Evolutionary conservation across 2,888 invertebrate species (phyloP), one percentile per base, ranked within the genome.

Genomic region (Hyposoter dolosus): DNA sequence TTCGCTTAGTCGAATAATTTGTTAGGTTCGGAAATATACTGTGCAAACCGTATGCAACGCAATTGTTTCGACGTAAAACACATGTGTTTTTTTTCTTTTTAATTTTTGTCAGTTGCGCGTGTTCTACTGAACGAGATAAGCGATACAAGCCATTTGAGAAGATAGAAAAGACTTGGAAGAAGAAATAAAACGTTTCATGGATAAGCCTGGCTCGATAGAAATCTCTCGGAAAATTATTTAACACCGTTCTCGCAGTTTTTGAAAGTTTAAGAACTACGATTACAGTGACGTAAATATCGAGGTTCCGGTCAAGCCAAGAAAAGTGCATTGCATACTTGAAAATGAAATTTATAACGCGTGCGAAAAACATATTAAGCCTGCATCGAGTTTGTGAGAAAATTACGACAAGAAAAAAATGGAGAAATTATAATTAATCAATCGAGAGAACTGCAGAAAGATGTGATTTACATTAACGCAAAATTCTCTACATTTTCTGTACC

Each of bases 401-500:
- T 23, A 66, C 4, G 35, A n/a, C 3, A 40, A 19, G 28, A 28
- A 69, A 78, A 40, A 43, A 15, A 66, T 50, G 66, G 28, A 50
- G 47, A 77, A 50, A 19, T 3, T 1, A 19, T 3, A 76, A 50
- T n/a, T 47, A 50, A 66, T 28, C 53, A 56, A 56, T 47, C 17
- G 35, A 74, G 32, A 43, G 23, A 60, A 28, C 35, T 5, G 28
- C 56, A 50, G 28, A 19, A 35, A 56, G 5, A 68, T 53, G 28
- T 56, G 35, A 66, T 77, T 53, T 17, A 72, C 43, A 60, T 23
- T 0, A 56, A 56, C 6, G 40, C 12, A 43, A 19, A 60, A 15
- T 74, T 88, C 84, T 83, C 86, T 89, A 79, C 87, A 79, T 88
- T 72, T 75, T 90, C 84, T 90, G 91, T 93, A 93, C 93, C 93